Conservation (phyloP, 2,797 vertebrate species). For the Ctenosaura bakeri region DNA sequence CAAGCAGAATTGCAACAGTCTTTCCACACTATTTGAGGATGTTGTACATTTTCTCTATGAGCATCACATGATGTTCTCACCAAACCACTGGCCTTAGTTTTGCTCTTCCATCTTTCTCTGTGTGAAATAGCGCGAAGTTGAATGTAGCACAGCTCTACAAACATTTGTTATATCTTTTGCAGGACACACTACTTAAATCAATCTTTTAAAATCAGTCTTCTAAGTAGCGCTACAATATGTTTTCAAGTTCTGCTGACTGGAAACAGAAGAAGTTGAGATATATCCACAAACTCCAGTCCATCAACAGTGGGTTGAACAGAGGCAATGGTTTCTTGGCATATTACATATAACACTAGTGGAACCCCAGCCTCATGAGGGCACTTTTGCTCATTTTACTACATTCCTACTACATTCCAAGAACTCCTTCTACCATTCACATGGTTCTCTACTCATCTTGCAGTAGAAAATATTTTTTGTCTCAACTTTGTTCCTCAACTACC, state of each 20-base stretch:
- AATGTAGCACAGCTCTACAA: neutral
- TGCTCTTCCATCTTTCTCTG: neutral
- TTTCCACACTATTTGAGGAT: neutral
- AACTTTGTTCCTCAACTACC: too few species aligned
- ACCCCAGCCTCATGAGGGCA: too few species aligned
- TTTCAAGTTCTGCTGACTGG: neutral
- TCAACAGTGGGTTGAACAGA: too few species aligned
- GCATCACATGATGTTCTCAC: neutral
- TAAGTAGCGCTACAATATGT: neutral
- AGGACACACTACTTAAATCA: neutral
- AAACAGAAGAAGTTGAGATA: too few species aligned
- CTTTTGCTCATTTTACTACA: too few species aligned
- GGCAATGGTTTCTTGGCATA: too few species aligned
- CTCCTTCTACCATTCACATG: too few species aligned
- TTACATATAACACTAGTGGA: too few species aligned
- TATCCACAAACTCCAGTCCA: too few species aligned
- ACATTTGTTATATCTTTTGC: neutral
- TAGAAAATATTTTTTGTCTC: too few species aligned
- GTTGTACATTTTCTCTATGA: neutral
- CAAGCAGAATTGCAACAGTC: neutral
- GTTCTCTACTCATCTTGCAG: too few species aligned
- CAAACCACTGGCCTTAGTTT: neutral
- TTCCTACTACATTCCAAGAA: too few species aligned
- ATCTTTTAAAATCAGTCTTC: neutral
- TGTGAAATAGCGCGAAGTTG: neutral